Evolutionary conservation across 2,888 invertebrate species (phyloP).

Genomic region (Neoaliturus tenellus): DNA sequence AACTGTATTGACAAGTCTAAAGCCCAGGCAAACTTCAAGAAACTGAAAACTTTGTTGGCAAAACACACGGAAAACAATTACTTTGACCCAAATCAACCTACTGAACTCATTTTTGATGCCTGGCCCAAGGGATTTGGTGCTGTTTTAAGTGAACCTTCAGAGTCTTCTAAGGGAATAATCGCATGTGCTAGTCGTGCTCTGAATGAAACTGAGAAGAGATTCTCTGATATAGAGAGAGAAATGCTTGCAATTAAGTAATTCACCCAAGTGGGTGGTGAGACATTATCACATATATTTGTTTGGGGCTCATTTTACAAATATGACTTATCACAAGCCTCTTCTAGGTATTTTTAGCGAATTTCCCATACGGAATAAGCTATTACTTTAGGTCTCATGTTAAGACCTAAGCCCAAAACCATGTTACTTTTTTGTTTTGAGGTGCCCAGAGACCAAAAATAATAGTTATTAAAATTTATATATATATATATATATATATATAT

Average conservation of each 20-base stretch:
- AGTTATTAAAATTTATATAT: too few relatives aligned
- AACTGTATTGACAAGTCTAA: too few relatives aligned
- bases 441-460: too few relatives aligned
- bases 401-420: too few relatives aligned
- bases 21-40: too few relatives aligned
- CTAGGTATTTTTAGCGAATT: neutral
- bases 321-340: slow-evolving; percentile 30
- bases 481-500: neutral
- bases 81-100: neutral
- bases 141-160: neutral
- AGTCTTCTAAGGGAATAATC: neutral
- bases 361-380: too few relatives aligned
- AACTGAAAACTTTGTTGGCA: neutral
- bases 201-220: neutral
- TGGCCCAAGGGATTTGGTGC: neutral
- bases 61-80: neutral
- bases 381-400: too few relatives aligned
- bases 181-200: neutral
- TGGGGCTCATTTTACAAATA: neutral
- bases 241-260: too few relatives aligned
- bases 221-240: neutral
- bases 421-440: too few relatives aligned
- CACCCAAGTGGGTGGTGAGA: neutral
- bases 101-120: neutral
- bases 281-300: slow-evolving; percentile 18